Percentiles rank a stretch among this genome's conserved stretches.
phyloP scores from a whole-genome alignment of 2,888 invertebrate species.

The Lasioglossum oenotherae region DNA sequence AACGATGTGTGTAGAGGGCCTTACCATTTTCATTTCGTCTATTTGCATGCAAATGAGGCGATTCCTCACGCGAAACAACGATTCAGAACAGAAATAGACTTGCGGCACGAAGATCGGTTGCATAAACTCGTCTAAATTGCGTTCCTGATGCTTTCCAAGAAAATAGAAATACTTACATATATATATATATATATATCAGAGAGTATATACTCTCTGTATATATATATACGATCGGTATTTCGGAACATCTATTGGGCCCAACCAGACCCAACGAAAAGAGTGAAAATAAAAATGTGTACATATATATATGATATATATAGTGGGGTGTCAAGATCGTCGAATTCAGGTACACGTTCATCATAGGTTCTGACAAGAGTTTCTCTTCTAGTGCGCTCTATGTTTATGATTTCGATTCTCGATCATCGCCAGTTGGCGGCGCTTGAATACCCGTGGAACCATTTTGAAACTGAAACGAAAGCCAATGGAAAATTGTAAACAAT shows the following conservation, averaged over 20 bases:
- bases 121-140: too few relatives aligned
- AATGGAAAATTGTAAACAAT: background rate
- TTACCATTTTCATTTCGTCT: too few relatives aligned
- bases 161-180: too few relatives aligned
- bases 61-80: too few relatives aligned
- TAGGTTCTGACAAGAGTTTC: background rate
- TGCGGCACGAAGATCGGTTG: too few relatives aligned
- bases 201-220: too few relatives aligned
- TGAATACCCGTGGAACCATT: background rate
- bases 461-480: slow-evolving; percentile 6
- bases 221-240: too few relatives aligned
- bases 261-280: background rate
- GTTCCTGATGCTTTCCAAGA: too few relatives aligned
- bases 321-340: background rate
- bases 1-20: too few relatives aligned
- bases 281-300: background rate
- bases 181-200: too few relatives aligned
- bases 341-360: background rate
- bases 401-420: slow-evolving; percentile 8
- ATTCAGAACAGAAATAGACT: too few relatives aligned
- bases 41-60: too few relatives aligned
- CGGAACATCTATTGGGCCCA: background rate
- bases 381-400: background rate
- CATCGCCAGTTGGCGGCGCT: slow-evolving; percentile 39
- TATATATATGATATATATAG: background rate